phyloP scores from a whole-genome alignment of 2,888 invertebrate species.

The Drosophila neonasuta region DNA sequence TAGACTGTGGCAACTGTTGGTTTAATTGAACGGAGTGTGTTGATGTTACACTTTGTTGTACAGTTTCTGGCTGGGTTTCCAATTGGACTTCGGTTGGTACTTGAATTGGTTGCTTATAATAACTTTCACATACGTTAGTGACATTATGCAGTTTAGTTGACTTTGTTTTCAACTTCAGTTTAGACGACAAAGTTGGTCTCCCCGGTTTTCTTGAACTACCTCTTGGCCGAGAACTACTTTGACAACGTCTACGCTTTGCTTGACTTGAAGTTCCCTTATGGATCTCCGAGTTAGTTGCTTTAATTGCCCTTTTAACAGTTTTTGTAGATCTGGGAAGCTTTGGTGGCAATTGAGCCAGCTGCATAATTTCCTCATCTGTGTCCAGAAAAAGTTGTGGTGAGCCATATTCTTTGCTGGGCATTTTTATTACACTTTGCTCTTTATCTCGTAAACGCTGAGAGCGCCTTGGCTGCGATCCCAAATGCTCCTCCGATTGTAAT shows the following conservation, averaged over 20 bases:
- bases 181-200: neutral
- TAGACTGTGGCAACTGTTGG: too few species aligned
- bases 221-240: neutral
- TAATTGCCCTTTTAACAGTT: neutral
- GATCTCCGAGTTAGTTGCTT: neutral
- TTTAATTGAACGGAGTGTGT: too few species aligned
- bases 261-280: neutral
- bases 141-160: neutral
- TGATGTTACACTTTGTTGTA: neutral
- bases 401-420: neutral
- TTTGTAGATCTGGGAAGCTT: neutral
- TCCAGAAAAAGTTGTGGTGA: constrained; percentile 56
- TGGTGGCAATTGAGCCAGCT: constrained; percentile 24
- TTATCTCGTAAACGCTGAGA: constrained; percentile 55
- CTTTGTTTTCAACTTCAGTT: neutral
- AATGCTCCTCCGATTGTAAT: constrained; percentile 31
- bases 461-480: constrained; percentile 33
- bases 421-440: neutral
- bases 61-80: neutral
- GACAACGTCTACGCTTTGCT: neutral
- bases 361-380: constrained; percentile 45
- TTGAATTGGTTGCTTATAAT: neutral
- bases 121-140: neutral
- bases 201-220: neutral
- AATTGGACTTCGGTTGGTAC: neutral